phyloP scores from a whole-genome alignment of 1,140 invertebrate species.

The Trypoxylus dichotomus region DNA sequence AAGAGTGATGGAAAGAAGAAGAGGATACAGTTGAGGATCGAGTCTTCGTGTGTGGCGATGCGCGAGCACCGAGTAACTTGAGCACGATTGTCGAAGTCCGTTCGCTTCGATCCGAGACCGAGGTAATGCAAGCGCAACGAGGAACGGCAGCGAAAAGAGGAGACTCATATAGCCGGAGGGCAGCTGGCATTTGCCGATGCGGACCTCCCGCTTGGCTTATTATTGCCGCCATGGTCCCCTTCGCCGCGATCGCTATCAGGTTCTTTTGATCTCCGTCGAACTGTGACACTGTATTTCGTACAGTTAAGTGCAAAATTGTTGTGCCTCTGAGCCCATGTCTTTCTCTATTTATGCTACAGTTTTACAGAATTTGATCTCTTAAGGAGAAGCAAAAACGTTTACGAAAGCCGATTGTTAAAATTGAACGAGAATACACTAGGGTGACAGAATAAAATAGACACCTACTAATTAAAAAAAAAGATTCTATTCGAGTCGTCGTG shows the following conservation, averaged over 20 bases:
- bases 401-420: too few relatives aligned
- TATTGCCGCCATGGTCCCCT: neutral
- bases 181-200: slow-evolving; percentile 9
- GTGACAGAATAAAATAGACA: too few relatives aligned
- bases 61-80: neutral
- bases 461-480: too few relatives aligned
- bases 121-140: neutral
- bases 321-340: too few relatives aligned
- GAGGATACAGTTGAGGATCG: neutral
- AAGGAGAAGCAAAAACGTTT: too few relatives aligned
- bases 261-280: slow-evolving; percentile 9
- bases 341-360: too few relatives aligned
- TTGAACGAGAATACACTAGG: too few relatives aligned
- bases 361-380: too few relatives aligned
- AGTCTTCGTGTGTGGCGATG: slow-evolving; percentile 1
- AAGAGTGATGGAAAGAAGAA: neutral
- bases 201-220: slow-evolving; percentile 22
- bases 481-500: too few relatives aligned
- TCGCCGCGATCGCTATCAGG: neutral
- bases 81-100: neutral
- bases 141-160: neutral
- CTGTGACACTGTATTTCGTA: neutral
- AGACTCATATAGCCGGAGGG: neutral
- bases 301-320: too few relatives aligned
- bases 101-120: neutral